A percentile compares a stretch with the other conserved stretches of the same genome.
These are phyloP conservation scores for Dreissena polymorpha DNA, from an alignment of 1,140 invertebrate genomes.

Conservation along the genomic window DNA sequence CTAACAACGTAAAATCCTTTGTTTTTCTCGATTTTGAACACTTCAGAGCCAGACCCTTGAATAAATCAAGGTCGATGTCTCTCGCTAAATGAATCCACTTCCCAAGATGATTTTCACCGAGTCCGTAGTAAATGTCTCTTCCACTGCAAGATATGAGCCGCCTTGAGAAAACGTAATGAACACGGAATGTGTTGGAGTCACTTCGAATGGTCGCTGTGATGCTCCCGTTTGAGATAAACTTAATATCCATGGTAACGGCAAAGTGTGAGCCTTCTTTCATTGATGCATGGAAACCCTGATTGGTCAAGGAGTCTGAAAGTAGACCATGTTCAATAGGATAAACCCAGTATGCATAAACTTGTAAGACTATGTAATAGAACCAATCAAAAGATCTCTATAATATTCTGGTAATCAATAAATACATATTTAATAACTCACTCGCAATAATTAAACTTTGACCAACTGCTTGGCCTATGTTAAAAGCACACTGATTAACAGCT, in stretches of 20 bases:
- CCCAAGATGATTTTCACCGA: constrained; percentile 84
- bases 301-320: constrained; percentile 82
- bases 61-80: constrained; percentile 94
- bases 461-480: not conserved
- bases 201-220: constrained; percentile 89
- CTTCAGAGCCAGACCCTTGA: constrained; percentile 88
- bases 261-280: constrained; percentile 83
- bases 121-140: constrained; percentile 90
- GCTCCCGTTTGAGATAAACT: constrained; percentile 88
- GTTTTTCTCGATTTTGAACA: constrained; percentile 66
- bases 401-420: not conserved
- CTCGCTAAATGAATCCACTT: constrained; percentile 92
- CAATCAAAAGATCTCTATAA: not conserved
- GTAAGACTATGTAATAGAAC: not conserved
- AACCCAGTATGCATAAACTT: not conserved
- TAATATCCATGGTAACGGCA: constrained; percentile 88
- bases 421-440: not conserved
- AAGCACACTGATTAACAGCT: not conserved
- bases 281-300: constrained; percentile 85
- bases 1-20: constrained; percentile 67
- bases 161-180: constrained; percentile 91
- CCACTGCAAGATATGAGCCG: constrained; percentile 87
- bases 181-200: constrained; percentile 85
- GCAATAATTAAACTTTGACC: not conserved
- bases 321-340: constrained; percentile 34